These are phyloP conservation scores for Dexiosoma caninum DNA, from an alignment of 2,888 invertebrate genomes.

Conservation along the genomic window DNA sequence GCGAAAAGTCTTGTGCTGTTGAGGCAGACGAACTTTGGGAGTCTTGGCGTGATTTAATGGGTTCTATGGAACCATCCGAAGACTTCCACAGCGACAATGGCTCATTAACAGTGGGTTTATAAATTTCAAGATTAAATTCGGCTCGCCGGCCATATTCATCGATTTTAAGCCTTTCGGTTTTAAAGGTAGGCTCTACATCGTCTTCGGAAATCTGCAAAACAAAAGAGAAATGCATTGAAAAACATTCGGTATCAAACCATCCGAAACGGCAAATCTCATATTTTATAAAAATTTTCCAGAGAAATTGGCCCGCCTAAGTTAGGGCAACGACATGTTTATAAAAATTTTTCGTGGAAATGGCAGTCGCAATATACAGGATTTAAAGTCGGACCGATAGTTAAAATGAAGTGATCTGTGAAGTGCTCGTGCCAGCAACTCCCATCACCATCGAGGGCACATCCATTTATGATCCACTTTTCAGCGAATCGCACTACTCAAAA, in stretches of 20 bases:
- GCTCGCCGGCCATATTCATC: slow-evolving; percentile 81
- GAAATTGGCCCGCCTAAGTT: no score
- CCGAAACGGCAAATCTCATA: no score
- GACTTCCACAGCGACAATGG: slow-evolving; percentile 77
- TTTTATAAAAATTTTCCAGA: no score
- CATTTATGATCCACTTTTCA: no score
- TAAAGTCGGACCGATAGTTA: no score
- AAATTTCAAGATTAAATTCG: slow-evolving; percentile 79
- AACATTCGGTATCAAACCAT: not conserved
- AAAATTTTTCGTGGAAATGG: no score
- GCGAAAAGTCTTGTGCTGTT: slow-evolving; percentile 79
- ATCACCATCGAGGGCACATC: no score
- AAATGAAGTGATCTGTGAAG: no score
- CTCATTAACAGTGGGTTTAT: slow-evolving; percentile 76
- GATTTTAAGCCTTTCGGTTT: slow-evolving; percentile 80
- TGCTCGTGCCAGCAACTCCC: no score
- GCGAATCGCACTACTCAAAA: no score
- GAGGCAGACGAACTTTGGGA: slow-evolving; percentile 9
- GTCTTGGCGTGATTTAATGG: slow-evolving; percentile 61
- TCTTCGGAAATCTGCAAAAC: slow-evolving; percentile 81
- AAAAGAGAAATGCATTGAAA: not conserved
- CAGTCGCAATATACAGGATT: no score
- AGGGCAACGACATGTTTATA: no score
- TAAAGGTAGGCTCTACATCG: slow-evolving; percentile 81
- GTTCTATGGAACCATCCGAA: slow-evolving; percentile 69